Conservation (phyloP, 2,113 vertebrate species). For the Coptodon rendalli region DNA sequence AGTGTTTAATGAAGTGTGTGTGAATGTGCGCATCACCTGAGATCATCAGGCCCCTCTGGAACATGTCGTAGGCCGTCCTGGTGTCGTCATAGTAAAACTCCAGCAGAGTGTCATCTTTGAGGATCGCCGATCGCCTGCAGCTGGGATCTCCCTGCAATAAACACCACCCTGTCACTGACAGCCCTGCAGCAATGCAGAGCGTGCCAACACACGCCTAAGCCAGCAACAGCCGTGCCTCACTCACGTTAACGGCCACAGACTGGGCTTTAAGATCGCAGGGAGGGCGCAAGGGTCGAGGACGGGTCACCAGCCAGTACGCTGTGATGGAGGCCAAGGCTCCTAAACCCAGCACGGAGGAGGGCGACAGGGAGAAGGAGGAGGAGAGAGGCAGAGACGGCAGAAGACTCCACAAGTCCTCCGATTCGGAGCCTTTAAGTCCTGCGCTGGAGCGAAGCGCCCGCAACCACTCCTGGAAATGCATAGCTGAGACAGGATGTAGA, state of each 20-base stretch:
- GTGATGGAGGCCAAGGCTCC: slow-evolving; percentile 74
- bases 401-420: slow-evolving; percentile 56
- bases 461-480: slow-evolving; percentile 76
- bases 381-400: slow-evolving; percentile 50
- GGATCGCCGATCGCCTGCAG: slow-evolving; percentile 71
- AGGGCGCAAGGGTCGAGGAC: slow-evolving; percentile 66
- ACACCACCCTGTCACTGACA: not conserved
- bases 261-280: slow-evolving; percentile 72
- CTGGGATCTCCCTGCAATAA: slow-evolving; percentile 61
- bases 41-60: slow-evolving; percentile 70
- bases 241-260: slow-evolving; percentile 69
- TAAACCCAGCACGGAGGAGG: slow-evolving; percentile 70
- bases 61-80: slow-evolving; percentile 73
- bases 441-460: slow-evolving; percentile 49
- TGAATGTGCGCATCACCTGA: slow-evolving; percentile 47
- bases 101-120: slow-evolving; percentile 66
- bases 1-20: not conserved
- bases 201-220: not conserved
- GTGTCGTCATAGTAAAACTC: slow-evolving; percentile 76
- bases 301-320: slow-evolving; percentile 74
- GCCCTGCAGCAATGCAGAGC: not conserved
- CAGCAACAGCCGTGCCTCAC: not conserved
- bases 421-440: slow-evolving; percentile 43
- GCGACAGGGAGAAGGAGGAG: slow-evolving; percentile 54
- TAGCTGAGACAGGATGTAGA: slow-evolving; percentile 24